These are phyloP conservation scores for Ophion slaviceki DNA, from an alignment of 2,888 invertebrate genomes.

Conservation along the genomic window DNA sequence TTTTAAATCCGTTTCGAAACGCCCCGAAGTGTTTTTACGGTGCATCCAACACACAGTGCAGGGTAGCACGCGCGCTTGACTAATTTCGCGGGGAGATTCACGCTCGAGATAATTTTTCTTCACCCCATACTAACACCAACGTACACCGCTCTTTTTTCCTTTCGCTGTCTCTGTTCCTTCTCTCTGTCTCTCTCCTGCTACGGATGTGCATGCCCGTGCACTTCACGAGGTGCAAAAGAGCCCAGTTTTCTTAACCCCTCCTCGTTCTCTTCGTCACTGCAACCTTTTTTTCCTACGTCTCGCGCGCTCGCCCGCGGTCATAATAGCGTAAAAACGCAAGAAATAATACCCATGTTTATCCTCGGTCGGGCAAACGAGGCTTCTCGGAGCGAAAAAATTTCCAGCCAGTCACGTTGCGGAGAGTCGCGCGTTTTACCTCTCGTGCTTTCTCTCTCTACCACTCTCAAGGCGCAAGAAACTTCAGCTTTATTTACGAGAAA, in stretches of 20 bases:
- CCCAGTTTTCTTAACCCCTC: constrained; percentile 34
- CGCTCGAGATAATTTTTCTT: constrained; percentile 62
- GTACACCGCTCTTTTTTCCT: constrained; percentile 4
- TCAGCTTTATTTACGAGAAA: constrained; percentile 29
- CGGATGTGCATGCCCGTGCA: background rate
- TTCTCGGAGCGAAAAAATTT: constrained; percentile 35
- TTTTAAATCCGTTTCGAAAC: constrained; percentile 16
- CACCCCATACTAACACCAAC: constrained; percentile 35
- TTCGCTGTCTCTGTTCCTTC: background rate
- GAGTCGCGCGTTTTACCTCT: constrained; percentile 19
- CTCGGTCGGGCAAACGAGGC: constrained; percentile 35
- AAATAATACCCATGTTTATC: constrained; percentile 56
- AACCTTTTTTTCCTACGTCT: constrained; percentile 44
- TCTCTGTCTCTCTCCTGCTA: background rate
- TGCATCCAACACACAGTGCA: constrained; percentile 25
- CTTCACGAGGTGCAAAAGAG: constrained; percentile 10
- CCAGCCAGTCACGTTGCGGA: constrained; percentile 38
- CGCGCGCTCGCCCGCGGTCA: constrained; percentile 29
- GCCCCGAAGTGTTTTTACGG: constrained; percentile 11
- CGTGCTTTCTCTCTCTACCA: background rate
- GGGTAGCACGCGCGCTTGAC: constrained; percentile 40
- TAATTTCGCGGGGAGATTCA: constrained; percentile 60
- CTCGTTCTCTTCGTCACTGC: constrained; percentile 52
- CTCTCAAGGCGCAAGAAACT: constrained; percentile 28
- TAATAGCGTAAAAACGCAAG: constrained; percentile 50